These are phyloP conservation scores for Macaca fascicularis DNA, from an alignment of 2,113 vertebrate species.

Conservation along the genomic window T2T-MFA8v1.1 NC_088395.1:12901501-12902000, in stretches of 20 bases:
- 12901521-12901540: neutral
- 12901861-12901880: constrained; percentile 12
- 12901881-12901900: neutral
- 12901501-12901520: neutral
- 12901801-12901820: neutral
- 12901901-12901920: neutral
- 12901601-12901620: neutral
- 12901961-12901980: neutral
- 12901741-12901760: neutral
- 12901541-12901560: constrained; percentile 5
- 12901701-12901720: neutral
- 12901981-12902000: neutral
- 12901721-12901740: neutral
- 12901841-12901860: constrained; percentile 32
- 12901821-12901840: neutral
- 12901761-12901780: neutral
- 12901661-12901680: neutral
- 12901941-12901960: neutral
- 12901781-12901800: neutral
- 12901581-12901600: neutral
- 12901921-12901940: neutral
- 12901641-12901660: neutral
- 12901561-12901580: neutral
- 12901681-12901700: neutral
- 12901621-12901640: neutral